These are phyloP conservation scores for Leptura quadrifasciata DNA, from an alignment of 2,888 invertebrate species.

Conservation along the genomic window DNA sequence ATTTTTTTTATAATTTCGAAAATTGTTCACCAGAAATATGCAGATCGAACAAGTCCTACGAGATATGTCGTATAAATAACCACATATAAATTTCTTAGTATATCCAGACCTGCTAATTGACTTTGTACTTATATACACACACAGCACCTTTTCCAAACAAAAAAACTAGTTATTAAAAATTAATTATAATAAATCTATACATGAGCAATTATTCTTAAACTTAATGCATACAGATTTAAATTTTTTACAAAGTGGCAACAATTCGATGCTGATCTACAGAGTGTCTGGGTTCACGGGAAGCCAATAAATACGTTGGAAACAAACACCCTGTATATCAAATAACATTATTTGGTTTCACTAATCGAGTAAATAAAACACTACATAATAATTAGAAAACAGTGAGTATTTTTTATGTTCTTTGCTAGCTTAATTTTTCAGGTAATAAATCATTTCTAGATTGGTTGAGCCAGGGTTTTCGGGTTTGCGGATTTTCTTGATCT, in stretches of 20 bases:
- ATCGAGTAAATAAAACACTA: background rate
- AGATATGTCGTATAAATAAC: background rate
- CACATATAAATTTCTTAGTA: background rate
- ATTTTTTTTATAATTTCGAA: background rate
- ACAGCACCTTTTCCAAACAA: constrained; percentile 35
- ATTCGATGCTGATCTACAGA: constrained; percentile 8
- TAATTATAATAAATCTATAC: constrained; percentile 32
- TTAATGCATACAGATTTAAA: constrained; percentile 18
- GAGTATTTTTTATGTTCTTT: background rate
- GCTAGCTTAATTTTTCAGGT: background rate
- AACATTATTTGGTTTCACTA: constrained; percentile 28
- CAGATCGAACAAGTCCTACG: background rate
- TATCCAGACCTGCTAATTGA: constrained; percentile 25
- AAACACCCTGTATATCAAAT: constrained; percentile 22
- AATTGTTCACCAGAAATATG: background rate
- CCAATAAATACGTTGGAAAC: constrained; percentile 12
- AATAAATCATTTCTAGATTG: background rate
- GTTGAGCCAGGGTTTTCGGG: background rate
- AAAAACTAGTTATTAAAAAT: constrained; percentile 18
- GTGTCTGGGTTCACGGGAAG: background rate
- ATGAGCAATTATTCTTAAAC: constrained; percentile 37
- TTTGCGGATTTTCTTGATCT: background rate
- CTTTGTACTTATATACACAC: constrained; percentile 41
- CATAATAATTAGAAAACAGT: background rate
- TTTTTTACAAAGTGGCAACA: constrained; percentile 30